Conservation (phyloP, 2,888 invertebrate genomes). For the Mythimna pallens region DNA sequence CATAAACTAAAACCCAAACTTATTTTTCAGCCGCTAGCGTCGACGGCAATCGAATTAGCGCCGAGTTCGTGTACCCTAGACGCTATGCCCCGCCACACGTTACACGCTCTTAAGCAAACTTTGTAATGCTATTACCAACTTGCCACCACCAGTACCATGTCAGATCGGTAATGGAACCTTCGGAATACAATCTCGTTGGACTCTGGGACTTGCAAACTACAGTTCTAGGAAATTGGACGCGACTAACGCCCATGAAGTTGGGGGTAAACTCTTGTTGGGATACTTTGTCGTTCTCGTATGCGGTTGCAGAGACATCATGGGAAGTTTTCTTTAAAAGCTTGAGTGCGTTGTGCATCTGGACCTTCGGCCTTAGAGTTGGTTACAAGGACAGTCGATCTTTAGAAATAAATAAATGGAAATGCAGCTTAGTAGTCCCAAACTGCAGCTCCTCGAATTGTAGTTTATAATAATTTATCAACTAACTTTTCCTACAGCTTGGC, state of each 20-base stretch:
- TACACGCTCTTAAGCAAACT: slow-evolving; percentile 80
- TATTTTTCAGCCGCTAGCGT: slow-evolving; percentile 67
- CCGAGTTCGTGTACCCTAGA: slow-evolving; percentile 69
- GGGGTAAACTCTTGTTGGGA: slow-evolving; percentile 32
- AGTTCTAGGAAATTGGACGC: slow-evolving; percentile 60
- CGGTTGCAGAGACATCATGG: neutral
- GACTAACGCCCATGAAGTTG: slow-evolving; percentile 60
- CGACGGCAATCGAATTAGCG: slow-evolving; percentile 69
- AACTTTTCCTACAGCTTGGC: too few relatives aligned
- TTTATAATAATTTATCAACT: too few relatives aligned
- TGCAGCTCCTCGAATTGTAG: too few relatives aligned
- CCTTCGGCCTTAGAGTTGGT: too few relatives aligned
- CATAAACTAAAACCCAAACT: slow-evolving; percentile 57
- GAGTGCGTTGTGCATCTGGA: neutral
- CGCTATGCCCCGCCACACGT: slow-evolving; percentile 75
- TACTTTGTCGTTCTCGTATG: slow-evolving; percentile 20
- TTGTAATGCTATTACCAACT: slow-evolving; percentile 79
- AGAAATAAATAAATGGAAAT: too few relatives aligned
- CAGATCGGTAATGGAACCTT: slow-evolving; percentile 70
- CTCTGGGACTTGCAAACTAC: slow-evolving; percentile 51
- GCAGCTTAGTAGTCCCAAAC: too few relatives aligned
- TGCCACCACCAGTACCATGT: slow-evolving; percentile 64
- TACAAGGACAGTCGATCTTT: too few relatives aligned
- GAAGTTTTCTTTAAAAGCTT: slow-evolving; percentile 5
- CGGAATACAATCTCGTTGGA: slow-evolving; percentile 71